Evolutionary conservation across 2,113 vertebrate species (phyloP).

Genomic region (Oxyruncus cristatus): DNA sequence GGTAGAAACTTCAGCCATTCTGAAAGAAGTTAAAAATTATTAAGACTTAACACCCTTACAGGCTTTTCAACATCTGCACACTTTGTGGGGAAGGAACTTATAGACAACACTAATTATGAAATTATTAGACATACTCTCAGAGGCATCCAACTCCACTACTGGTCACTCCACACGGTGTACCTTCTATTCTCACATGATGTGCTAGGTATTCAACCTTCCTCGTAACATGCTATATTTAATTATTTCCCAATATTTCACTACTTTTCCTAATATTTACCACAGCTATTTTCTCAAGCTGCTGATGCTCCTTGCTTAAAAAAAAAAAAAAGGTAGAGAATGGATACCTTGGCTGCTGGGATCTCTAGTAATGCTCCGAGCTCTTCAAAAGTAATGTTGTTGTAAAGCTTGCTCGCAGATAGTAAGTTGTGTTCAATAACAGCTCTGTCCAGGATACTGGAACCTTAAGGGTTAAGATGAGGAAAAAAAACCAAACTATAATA

Average conservation of each 20-base stretch:
- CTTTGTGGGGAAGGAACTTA: rapidly evolving
- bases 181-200: not conserved
- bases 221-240: not conserved
- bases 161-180: not conserved
- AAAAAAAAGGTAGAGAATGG: not conserved
- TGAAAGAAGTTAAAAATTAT: not conserved
- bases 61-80: not conserved
- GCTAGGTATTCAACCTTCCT: not conserved
- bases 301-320: not conserved
- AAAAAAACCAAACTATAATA: not conserved
- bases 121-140: not conserved
- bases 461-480: slow-evolving; percentile 62
- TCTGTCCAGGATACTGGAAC: slow-evolving; percentile 97
- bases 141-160: not conserved
- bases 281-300: not conserved
- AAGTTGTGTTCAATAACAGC: slow-evolving; percentile 99
- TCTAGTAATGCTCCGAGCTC: slow-evolving; percentile 95
- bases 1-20: not conserved
- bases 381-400: slow-evolving; percentile 99
- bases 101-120: not conserved
- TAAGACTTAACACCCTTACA: not conserved
- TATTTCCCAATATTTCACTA: not conserved
- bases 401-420: slow-evolving; percentile 96
- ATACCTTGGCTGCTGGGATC: slow-evolving; percentile 97
- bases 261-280: not conserved